Evolutionary conservation across 1,140 invertebrate genomes (phyloP), one percentile per base, ranked within the genome.

Genomic region (Calephelis nemesis): DNA sequence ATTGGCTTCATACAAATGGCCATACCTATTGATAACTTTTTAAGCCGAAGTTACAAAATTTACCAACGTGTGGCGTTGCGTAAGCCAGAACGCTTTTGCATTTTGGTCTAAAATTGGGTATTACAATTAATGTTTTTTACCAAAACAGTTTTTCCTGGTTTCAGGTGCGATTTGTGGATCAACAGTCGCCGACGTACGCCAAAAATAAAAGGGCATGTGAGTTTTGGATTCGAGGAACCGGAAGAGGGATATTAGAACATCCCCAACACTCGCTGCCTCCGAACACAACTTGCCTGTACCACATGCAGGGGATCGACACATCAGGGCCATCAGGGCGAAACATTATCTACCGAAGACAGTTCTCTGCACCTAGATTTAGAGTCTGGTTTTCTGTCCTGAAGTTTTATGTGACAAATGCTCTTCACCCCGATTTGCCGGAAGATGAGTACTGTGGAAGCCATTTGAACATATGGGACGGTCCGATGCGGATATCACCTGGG

Each of bases 371-470:
- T 0, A 93, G 96, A 68, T 97, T 96, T 79, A 93, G 95, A 70
- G 95, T 98, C 0, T 98, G 97, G 97, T 93, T 98, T 69, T 97
- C 97, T 1, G 95, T 98, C 62, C 92, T 97, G 63, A 97, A 97
- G 91, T 97, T 97, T 87, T 96, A 97, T 88, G 95, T 96, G 74
- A 94, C 87, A 47, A 92, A 92, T 13, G 93, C 92, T 7, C 88
- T 93, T 62, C 92, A 94, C 81, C 90, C 93, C 71, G 82, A 91
- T 80, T 76, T 93, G 74, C 92, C 93, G 68, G 85, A 94, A 86
- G 95, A 95, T 78, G 95, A 96, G 80, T 95, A 96, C 71, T 97
- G 96, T 79, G 94, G 95, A 2, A 96, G 96, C 73, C 94, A 95
- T 75, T 91, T 97, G 65, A 95, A 96, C 90, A 94, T 97, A 65